A percentile compares a stretch with the other conserved stretches of the same genome.
phyloP scores from a whole-genome alignment of 2,113 vertebrate genomes.

The Rhineura floridana region DNA sequence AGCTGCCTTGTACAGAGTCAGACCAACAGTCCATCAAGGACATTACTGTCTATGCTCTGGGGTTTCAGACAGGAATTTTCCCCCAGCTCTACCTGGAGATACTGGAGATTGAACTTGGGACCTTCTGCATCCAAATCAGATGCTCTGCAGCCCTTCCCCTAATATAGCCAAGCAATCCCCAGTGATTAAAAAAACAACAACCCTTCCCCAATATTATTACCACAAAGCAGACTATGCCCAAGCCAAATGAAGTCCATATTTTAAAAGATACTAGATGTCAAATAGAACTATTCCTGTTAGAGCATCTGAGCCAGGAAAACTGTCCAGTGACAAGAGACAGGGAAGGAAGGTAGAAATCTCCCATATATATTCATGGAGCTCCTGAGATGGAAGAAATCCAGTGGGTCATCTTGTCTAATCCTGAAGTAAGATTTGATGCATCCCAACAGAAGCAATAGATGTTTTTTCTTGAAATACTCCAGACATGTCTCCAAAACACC shows the following conservation, averaged over 20 bases:
- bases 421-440: background rate
- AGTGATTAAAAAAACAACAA: background rate
- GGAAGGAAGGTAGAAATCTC: background rate
- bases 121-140: background rate
- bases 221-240: accelerated
- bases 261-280: background rate
- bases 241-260: background rate
- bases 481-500: background rate
- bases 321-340: background rate
- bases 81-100: too few species aligned
- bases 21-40: too few species aligned
- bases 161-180: background rate
- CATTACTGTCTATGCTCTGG: too few species aligned
- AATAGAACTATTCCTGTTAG: background rate
- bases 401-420: background rate
- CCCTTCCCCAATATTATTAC: too few species aligned
- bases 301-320: background rate
- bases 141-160: too few species aligned
- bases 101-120: too few species aligned
- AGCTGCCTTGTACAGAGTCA: too few species aligned
- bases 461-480: background rate
- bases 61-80: too few species aligned
- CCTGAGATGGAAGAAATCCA: background rate
- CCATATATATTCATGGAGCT: background rate
- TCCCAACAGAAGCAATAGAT: background rate